Conservation (phyloP, 2,113 vertebrate species). For the Sorex fumeus region DNA sequence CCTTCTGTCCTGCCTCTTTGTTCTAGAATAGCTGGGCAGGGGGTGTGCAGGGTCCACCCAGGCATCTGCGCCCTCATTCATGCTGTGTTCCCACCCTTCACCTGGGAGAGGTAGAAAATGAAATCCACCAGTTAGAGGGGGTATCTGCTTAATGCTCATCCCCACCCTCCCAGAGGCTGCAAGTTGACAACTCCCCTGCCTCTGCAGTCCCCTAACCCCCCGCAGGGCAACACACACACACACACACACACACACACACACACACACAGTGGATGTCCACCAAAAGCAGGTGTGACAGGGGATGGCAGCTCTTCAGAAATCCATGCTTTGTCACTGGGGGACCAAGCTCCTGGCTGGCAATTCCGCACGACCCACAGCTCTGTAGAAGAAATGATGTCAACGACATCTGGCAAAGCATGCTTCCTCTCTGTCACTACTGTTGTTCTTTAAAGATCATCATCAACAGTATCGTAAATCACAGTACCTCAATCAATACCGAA, state of each 20-base stretch:
- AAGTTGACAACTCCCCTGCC: too few relatives aligned
- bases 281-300: neutral
- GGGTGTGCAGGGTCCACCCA: neutral
- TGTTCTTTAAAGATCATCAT: too few relatives aligned
- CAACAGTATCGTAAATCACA: neutral
- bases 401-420: too few relatives aligned
- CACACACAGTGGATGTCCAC: neutral
- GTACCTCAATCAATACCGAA: neutral
- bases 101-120: neutral
- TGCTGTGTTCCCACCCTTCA: neutral
- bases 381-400: neutral
- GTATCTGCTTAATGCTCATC: neutral
- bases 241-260: too few relatives aligned
- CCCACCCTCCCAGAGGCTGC: neutral
- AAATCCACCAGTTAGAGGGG: too few relatives aligned
- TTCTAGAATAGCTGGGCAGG: neutral
- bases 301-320: neutral
- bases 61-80: neutral
- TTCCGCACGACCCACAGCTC: neutral
- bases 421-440: too few relatives aligned
- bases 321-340: neutral
- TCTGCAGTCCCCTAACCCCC: too few relatives aligned
- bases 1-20: neutral
- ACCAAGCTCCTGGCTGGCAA: neutral
- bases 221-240: too few relatives aligned